Conservation (phyloP, 2,888 invertebrate genomes). For the Netelia fuscicornis region DNA sequence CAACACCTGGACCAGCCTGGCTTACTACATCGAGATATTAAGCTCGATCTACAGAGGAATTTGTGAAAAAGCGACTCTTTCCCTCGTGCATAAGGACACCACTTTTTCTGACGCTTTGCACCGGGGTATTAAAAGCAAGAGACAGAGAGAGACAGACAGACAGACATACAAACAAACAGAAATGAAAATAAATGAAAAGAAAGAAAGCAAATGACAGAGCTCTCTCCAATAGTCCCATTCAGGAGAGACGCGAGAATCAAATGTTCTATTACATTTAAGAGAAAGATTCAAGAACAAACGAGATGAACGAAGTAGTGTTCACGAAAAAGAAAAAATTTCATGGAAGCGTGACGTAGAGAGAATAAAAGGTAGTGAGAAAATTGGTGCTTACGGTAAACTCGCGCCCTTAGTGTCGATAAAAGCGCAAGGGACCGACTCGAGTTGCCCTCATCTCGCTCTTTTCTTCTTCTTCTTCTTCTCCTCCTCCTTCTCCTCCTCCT, state of each 20-base stretch:
- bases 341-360: slow-evolving; percentile 47
- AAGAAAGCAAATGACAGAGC: background rate
- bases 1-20: slow-evolving; percentile 60
- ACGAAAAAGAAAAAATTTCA: slow-evolving; percentile 1
- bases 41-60: slow-evolving; percentile 18
- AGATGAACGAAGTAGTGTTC: slow-evolving; percentile 57
- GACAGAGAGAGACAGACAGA: background rate
- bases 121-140: background rate
- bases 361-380: slow-evolving; percentile 56
- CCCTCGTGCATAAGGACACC: background rate
- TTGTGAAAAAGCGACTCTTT: background rate
- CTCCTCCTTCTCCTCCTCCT: slow-evolving; percentile 22
- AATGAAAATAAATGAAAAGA: background rate
- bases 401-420: slow-evolving; percentile 75
- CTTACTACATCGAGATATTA: slow-evolving; percentile 53
- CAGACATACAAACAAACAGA: too few species aligned
- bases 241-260: background rate
- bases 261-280: background rate
- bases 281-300: slow-evolving; percentile 60
- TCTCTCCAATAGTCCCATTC: background rate
- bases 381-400: slow-evolving; percentile 47
- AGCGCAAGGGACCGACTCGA: slow-evolving; percentile 76
- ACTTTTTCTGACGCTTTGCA: slow-evolving; percentile 1
- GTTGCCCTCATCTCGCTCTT: slow-evolving; percentile 54
- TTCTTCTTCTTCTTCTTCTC: slow-evolving; percentile 65